Conservation (phyloP, 2,888 invertebrate genomes). For the Nemurella pictetii region DNA sequence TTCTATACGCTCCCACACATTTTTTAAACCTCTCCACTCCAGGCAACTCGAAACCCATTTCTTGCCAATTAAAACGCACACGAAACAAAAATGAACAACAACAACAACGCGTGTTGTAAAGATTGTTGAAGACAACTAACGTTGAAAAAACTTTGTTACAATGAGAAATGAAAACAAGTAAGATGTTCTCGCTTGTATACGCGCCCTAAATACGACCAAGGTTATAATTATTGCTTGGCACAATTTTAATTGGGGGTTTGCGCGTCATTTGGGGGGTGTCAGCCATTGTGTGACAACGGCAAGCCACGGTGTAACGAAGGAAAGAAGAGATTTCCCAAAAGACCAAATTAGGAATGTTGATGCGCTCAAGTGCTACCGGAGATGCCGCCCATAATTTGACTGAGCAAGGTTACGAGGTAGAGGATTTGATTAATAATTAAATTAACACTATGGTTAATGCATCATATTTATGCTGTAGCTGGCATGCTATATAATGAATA, state of each 20-base stretch:
- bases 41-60: background rate
- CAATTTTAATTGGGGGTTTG: background rate
- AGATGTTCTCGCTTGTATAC: background rate
- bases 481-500: too few relatives aligned
- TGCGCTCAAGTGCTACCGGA: background rate
- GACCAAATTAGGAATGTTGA: background rate
- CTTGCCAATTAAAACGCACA: background rate
- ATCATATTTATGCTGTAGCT: too few relatives aligned
- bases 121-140: background rate
- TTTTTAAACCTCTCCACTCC: background rate
- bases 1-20: too few relatives aligned
- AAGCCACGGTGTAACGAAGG: background rate
- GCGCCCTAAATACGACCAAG: background rate
- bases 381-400: background rate
- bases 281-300: slow-evolving; percentile 4
- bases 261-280: background rate
- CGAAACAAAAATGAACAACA: background rate
- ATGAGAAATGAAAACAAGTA: background rate
- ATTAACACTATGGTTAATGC: background rate
- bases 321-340: slow-evolving; percentile 5
- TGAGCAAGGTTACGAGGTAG: background rate
- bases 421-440: background rate
- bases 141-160: background rate
- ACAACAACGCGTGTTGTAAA: background rate
- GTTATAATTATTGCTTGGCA: background rate